Evolutionary conservation across 2,797 vertebrate species (phyloP), one percentile per base, ranked within the genome.

Genomic region (Enteromius afrohamiltoni): DNA sequence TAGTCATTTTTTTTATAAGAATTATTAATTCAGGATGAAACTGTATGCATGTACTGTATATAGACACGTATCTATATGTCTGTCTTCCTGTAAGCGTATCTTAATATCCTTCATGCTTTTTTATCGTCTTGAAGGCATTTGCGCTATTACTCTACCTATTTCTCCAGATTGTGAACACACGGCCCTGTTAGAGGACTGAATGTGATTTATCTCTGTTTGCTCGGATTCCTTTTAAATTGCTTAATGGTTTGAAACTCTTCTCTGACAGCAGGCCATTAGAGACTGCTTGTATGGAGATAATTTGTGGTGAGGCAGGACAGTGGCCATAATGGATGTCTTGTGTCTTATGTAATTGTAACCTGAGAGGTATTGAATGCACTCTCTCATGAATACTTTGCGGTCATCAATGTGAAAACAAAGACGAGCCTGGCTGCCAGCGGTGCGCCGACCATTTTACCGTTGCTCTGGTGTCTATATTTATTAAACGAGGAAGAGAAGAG

Each of bases 191-290:
- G 86, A 86, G 87, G 86, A 87, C 89, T 89, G 80, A 90, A 91
- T 90, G 88, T 85, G 91, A 90, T 93, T 92, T 90, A 89, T 92
- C 92, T 92, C 74, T 78, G 82, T 90, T 85, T 90, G 91, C 90
- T 88, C 90, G 85, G 87, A 92, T 92, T 93, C 91, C 85, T 90
- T 85, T 60, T 91, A 93, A 91, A 93, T 93, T 93, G 88, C 91
- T 92, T 91, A 93, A 94, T 93, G 92, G 91, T 88, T 93, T 91
- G 91, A 92, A 92, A 88, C 90, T 89, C 85, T 87, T 89, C 92
- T 90, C 88, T 92, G 90, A 93, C 90, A 91, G 89, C 88, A 88
- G 76, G 85, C 83, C 92, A 91, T 90, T 92, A 91, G 87, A 90
- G 91, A 91, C 87, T 83, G 80, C 84, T 91, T 92, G 90, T 88